Evolutionary conservation across 1,140 invertebrate species (phyloP).

Genomic region (Pseudomyrmex concolor): DNA sequence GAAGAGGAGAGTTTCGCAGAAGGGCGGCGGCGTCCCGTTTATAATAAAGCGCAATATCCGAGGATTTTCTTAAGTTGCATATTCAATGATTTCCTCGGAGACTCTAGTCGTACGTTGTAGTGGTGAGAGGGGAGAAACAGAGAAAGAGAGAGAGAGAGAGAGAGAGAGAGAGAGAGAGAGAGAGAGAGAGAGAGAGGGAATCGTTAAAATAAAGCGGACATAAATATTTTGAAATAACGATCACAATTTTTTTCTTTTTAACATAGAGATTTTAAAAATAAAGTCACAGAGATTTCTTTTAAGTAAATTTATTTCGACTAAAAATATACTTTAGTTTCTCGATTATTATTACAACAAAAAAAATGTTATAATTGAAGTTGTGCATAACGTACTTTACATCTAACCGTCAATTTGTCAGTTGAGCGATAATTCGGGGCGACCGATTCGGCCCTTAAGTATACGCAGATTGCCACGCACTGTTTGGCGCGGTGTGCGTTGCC

Average conservation of each 20-base stretch:
- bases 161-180: slow-evolving; percentile 15
- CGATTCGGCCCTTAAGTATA: slow-evolving; percentile 37
- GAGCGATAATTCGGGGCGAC: slow-evolving; percentile 39
- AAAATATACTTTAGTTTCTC: background rate
- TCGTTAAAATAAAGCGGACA: slow-evolving; percentile 72
- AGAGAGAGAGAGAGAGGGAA: slow-evolving; percentile 67
- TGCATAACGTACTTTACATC: background rate
- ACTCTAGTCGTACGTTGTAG: slow-evolving; percentile 76
- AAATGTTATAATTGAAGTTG: background rate
- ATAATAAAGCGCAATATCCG: slow-evolving; percentile 87
- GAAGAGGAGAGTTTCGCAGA: slow-evolving; percentile 31
- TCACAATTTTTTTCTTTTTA: background rate
- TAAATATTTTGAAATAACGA: slow-evolving; percentile 35
- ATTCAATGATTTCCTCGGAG: slow-evolving; percentile 90
- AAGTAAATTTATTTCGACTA: background rate
- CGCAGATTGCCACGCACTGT: slow-evolving; percentile 50
- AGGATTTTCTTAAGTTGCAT: slow-evolving; percentile 87
- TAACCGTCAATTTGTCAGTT: slow-evolving; percentile 30
- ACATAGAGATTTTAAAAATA: too few relatives aligned
- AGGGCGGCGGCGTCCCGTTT: slow-evolving; percentile 74
- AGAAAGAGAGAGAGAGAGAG: background rate
- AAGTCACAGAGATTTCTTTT: background rate
- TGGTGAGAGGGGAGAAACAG: slow-evolving; percentile 52
- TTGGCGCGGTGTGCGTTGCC: slow-evolving; percentile 56
- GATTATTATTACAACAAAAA: background rate